Conservation (phyloP, 1,140 invertebrate genomes). For the Bactericera cockerelli region DNA sequence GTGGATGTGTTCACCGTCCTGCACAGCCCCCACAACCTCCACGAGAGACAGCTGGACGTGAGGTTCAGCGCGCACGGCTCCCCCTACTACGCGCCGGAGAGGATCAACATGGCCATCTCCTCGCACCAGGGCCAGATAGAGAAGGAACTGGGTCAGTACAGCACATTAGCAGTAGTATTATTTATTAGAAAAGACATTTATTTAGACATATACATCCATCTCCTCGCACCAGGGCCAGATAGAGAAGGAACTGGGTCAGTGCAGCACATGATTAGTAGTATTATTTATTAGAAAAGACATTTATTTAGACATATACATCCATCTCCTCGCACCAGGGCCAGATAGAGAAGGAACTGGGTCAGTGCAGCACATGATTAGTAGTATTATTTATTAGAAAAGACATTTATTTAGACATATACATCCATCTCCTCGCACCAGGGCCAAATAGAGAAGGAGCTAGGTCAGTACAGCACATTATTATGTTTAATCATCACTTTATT, state of each 20-base stretch:
- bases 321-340: conserved; percentile 45
- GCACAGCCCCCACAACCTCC: conserved; percentile 42
- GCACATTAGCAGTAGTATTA: conserved; percentile 13
- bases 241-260: conserved; percentile 17
- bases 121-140: conserved; percentile 45
- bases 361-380: conserved; percentile 11
- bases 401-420: too few relatives aligned
- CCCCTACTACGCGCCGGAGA: conserved; percentile 73
- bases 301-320: conserved; percentile 27
- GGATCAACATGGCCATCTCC: conserved; percentile 60
- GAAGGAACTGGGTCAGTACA: conserved; percentile 9
- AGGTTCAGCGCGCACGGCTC: conserved; percentile 82
- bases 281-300: conserved; percentile 6
- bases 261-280: conserved; percentile 11
- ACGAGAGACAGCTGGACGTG: conserved; percentile 51
- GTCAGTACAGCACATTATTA: conserved; percentile 1
- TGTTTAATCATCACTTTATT: too few relatives aligned
- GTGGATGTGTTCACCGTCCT: conserved; percentile 86
- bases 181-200: conserved; percentile 4
- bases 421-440: conserved; percentile 47
- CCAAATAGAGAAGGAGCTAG: conserved; percentile 33
- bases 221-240: conserved; percentile 47
- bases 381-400: conserved; percentile 6
- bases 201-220: conserved; percentile 33
- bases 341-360: conserved; percentile 29